Percentiles rank a stretch among this genome's conserved stretches.
Conservation (phyloP, 2,113 vertebrate genomes). For the Acrocephalus kingi region DNA sequence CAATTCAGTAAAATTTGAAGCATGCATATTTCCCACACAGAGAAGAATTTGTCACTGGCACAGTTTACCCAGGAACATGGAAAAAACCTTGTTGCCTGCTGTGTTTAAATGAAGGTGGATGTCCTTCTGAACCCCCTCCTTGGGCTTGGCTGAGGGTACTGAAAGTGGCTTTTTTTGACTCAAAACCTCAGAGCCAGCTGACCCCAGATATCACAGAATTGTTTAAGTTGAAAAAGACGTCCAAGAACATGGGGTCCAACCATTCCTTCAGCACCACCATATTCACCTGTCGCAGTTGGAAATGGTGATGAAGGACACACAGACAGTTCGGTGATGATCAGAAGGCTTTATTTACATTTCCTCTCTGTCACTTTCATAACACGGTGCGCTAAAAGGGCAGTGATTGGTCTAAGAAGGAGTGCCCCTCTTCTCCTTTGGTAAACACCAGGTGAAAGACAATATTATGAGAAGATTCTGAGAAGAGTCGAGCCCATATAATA, state of each 20-base stretch:
- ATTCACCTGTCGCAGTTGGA: no score
- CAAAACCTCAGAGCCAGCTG: not conserved
- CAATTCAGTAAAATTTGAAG: not conserved
- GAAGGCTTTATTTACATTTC: no score
- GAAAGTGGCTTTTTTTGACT: not conserved
- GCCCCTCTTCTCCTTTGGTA: no score
- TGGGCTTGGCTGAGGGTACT: not conserved
- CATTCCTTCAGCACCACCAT: no score
- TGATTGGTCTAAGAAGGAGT: no score
- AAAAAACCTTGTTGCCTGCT: not conserved
- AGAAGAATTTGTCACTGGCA: not conserved
- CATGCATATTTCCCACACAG: not conserved
- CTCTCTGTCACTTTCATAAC: no score
- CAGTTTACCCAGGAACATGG: not conserved
- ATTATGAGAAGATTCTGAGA: no score
- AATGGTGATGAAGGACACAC: no score
- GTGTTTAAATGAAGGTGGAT: not conserved
- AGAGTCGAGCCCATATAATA: no score
- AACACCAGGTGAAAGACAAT: no score
- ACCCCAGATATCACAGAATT: not conserved
- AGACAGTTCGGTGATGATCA: no score
- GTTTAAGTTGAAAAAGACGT: not conserved
- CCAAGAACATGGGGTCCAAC: not conserved
- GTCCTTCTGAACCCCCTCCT: not conserved
- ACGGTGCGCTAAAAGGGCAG: no score